A percentile compares a stretch with the other conserved stretches of the same genome.
Evolutionary conservation across 2,113 vertebrate genomes (phyloP).

Genomic region (Psittacula cyanocephala): DNA sequence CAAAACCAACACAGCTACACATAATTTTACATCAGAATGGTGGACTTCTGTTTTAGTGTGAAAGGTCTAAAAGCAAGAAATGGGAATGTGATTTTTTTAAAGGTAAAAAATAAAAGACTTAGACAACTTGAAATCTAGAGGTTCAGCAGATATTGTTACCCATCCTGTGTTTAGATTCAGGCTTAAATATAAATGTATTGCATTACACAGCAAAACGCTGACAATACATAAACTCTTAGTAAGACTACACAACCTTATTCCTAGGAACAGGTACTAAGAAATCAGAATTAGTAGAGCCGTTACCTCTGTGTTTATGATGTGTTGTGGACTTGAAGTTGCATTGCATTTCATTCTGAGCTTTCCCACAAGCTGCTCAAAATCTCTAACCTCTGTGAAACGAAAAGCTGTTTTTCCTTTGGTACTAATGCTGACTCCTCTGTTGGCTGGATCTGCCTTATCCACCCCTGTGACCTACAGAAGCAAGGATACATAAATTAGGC

Average conservation of each 20-base stretch:
- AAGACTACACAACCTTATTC: background rate
- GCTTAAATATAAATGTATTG: background rate
- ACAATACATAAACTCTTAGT: background rate
- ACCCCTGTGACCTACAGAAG: constrained; percentile 81
- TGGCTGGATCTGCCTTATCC: constrained; percentile 82
- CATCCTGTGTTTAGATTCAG: background rate
- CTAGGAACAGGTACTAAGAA: background rate
- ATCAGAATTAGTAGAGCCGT: background rate
- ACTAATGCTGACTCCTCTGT: constrained; percentile 83
- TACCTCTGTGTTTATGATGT: constrained; percentile 82
- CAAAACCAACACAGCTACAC: background rate
- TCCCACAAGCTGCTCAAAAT: constrained; percentile 85
- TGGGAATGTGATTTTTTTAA: background rate
- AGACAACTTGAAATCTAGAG: background rate
- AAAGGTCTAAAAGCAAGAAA: background rate
- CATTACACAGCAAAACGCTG: background rate
- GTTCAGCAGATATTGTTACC: background rate
- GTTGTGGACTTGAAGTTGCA: constrained; percentile 79
- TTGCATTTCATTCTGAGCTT: constrained; percentile 82
- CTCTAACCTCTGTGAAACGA: constrained; percentile 89
- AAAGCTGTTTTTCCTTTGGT: constrained; percentile 89
- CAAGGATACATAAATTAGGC: background rate
- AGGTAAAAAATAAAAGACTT: background rate
- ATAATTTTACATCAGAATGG: background rate
- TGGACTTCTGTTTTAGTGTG: background rate